These are phyloP conservation scores for Drepanosiphum platanoidis DNA, from an alignment of 2,888 invertebrate genomes.

Conservation along the genomic window DNA sequence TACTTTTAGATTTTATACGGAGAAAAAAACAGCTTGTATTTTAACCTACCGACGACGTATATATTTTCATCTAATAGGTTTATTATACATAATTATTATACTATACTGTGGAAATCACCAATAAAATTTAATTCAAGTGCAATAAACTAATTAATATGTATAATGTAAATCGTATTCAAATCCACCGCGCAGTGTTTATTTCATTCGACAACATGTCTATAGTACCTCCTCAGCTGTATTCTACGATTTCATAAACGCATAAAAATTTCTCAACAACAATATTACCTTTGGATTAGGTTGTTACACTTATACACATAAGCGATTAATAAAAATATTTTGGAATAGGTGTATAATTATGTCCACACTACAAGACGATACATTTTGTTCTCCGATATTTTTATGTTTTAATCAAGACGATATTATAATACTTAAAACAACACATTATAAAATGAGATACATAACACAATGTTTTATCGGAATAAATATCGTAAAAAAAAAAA, in stretches of 20 bases:
- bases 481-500: too few relatives aligned
- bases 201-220: not conserved
- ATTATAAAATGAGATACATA: too few relatives aligned
- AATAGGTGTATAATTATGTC: not conserved
- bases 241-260: not conserved
- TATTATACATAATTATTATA: conserved; percentile 46
- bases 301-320: too few relatives aligned
- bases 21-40: not conserved
- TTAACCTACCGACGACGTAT: not conserved
- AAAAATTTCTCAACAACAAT: not conserved
- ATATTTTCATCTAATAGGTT: conserved; percentile 33
- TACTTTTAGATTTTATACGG: conserved; percentile 14
- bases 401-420: too few relatives aligned
- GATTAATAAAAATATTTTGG: not conserved
- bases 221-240: not conserved
- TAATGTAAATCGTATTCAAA: conserved; percentile 35
- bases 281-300: not conserved
- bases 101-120: conserved; percentile 1
- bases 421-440: too few relatives aligned
- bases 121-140: conserved; percentile 43
- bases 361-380: not conserved
- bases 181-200: not conserved
- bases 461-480: too few relatives aligned
- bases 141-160: conserved; percentile 48
- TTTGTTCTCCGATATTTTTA: not conserved